These are phyloP conservation scores for Drosophila ochracea DNA, from an alignment of 2,888 invertebrate species.

Conservation along the genomic window DNA sequence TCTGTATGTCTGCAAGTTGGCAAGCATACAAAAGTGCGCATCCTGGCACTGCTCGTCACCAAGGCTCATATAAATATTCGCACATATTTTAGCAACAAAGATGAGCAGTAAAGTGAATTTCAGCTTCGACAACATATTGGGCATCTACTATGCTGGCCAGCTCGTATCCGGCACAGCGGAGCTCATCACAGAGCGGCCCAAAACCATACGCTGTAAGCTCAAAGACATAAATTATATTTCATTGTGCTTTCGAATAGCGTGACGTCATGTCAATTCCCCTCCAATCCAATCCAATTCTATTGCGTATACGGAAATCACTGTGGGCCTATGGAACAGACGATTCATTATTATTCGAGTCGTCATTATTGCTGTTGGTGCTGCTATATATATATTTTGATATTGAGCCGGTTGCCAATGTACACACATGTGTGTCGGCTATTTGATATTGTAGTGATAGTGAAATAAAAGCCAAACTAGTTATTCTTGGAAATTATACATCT, in stretches of 20 bases:
- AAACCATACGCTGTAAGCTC: constrained; percentile 83
- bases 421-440: constrained; percentile 32
- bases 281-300: constrained; percentile 45
- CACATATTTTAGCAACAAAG: not conserved
- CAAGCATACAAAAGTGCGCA: constrained; percentile 14
- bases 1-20: constrained; percentile 3
- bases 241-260: constrained; percentile 33
- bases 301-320: constrained; percentile 48
- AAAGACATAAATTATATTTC: constrained; percentile 36
- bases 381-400: constrained; percentile 37
- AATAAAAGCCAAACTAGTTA: constrained; percentile 59
- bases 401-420: constrained; percentile 49
- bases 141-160: constrained; percentile 84
- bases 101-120: constrained; percentile 84
- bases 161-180: constrained; percentile 83
- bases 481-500: constrained; percentile 22
- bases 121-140: constrained; percentile 81
- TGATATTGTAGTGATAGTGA: constrained; percentile 42
- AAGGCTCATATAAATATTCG: constrained; percentile 17
- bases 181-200: constrained; percentile 82
- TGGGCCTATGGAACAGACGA: constrained; percentile 16
- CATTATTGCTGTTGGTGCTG: constrained; percentile 43
- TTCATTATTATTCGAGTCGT: constrained; percentile 51
- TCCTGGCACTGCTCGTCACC: constrained; percentile 48
- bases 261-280: constrained; percentile 61